Conservation (phyloP, 1,140 invertebrate genomes). For the Drosophila equinoxialis region DNA sequence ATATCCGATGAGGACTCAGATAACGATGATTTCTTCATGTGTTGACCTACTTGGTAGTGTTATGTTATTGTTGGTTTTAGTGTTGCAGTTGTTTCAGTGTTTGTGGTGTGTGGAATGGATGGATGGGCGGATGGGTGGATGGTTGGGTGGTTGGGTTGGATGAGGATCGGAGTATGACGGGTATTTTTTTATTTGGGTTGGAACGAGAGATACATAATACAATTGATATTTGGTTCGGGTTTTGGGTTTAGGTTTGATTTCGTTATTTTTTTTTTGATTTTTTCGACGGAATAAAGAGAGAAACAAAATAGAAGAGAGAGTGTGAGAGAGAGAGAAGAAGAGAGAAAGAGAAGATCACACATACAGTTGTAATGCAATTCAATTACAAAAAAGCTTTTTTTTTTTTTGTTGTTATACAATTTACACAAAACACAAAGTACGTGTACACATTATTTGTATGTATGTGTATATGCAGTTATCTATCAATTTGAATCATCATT, state of each 20-base stretch:
- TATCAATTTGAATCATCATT: not conserved
- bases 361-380: conserved; percentile 79
- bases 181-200: conserved; percentile 26
- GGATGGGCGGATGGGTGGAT: conserved; percentile 40
- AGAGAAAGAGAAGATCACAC: conserved; percentile 81
- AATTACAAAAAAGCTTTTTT: conserved; percentile 63
- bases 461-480: conserved; percentile 23
- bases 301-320: conserved; percentile 80
- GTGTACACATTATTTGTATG: conserved; percentile 62
- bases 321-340: conserved; percentile 43
- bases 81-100: conserved; percentile 41
- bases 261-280: conserved; percentile 20
- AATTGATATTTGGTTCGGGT: conserved; percentile 18
- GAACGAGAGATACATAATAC: conserved; percentile 4
- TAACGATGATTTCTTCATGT: conserved; percentile 94
- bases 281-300: conserved; percentile 77
- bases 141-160: conserved; percentile 31
- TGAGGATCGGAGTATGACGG: conserved; percentile 29
- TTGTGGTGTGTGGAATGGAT: conserved; percentile 22
- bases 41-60: conserved; percentile 88
- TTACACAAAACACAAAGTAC: conserved; percentile 77
- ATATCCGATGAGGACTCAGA: conserved; percentile 97
- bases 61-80: conserved; percentile 76
- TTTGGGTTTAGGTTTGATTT: conserved; percentile 36
- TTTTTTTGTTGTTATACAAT: conserved; percentile 59